Percentiles rank a stretch among this genome's conserved stretches.
These are phyloP conservation scores for Leucophenga montana DNA, from an alignment of 2,888 invertebrate genomes.

Conservation along the genomic window DNA sequence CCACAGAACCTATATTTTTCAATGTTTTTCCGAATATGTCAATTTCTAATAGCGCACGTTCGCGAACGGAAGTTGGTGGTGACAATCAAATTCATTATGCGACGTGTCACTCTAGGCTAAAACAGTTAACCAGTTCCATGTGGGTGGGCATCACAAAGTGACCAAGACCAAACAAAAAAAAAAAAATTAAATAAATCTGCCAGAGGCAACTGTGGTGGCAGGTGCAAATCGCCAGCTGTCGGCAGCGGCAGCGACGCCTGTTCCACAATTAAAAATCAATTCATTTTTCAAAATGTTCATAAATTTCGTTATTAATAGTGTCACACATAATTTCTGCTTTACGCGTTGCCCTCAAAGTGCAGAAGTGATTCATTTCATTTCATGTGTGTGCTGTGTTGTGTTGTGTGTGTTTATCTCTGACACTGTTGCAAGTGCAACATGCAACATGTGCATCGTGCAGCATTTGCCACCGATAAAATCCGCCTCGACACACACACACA, in stretches of 20 bases:
- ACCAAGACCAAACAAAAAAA: not conserved
- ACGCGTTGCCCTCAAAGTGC: not conserved
- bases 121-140: not conserved
- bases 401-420: not conserved
- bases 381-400: not conserved
- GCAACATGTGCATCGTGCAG: constrained; percentile 17
- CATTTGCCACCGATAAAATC: not conserved
- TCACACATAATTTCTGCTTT: not conserved
- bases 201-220: not conserved
- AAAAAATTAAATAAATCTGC: not conserved
- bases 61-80: constrained; percentile 6
- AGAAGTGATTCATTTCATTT: not conserved
- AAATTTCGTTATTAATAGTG: constrained; percentile 22
- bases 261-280: constrained; percentile 22
- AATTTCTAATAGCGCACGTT: constrained; percentile 25
- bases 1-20: not conserved
- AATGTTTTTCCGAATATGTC: too few species aligned
- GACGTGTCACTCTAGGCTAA: constrained; percentile 8
- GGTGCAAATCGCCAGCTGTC: not conserved
- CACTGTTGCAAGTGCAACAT: constrained; percentile 6
- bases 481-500: not conserved
- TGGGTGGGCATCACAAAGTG: constrained; percentile 15
- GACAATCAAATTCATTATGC: not conserved
- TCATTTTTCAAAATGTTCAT: not conserved
- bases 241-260: not conserved